Base-by-base conservation (phyloP, 2,888 invertebrate genomes). In the Drosophila anomalata region DNA sequence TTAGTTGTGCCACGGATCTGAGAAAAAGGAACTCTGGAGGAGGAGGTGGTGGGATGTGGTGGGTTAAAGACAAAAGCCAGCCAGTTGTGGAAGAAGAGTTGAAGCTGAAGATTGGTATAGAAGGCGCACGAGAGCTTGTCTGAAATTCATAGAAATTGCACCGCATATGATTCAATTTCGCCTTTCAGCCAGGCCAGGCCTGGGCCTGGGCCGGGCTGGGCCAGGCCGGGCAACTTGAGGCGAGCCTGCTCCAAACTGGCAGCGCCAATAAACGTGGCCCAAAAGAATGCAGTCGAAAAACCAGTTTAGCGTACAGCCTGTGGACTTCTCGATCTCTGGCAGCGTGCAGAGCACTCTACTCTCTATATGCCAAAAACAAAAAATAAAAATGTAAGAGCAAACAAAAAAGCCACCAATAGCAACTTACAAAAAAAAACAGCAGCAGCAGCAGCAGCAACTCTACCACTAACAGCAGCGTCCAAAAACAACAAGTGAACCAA, bases 211-310 rank as follows among this genome's bases (percentile, higher is more conserved):
- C 29, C 17, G 7, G 26, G 26, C 24, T 7, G 24, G 24, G 24
- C 26, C 26, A 29, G 77, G 77, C 57, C 72, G 58, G 78, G 78
- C 79, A 51, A 73, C 67, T 67, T 65, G 61, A 51, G 62, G 54
- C 63, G 84, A 80, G 84, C 66, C 73, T 70, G 83, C 78, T 76
- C 53, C 14, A 54, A 59, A 54, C 72, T 65, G 56, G 50, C 54
- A 72, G 79, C 72, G 78, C 71, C 86, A 66, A 73, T 78, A 80
- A 86, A 80, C 83, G 77, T 86, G 79, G 81, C 87, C 85, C 76
- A 77, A 83, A 88, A 85, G 87, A 85, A 85, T 87, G 87, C 85
- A 84, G 87, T 80, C 77, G 72, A 73, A 80, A 83, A 87, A 79
- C 79, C 88, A 83, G 84, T 87, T 86, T 60, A 75, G 75, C 78